Evolutionary conservation across 2,888 invertebrate species (phyloP).

Genomic region (Troides helena): DNA sequence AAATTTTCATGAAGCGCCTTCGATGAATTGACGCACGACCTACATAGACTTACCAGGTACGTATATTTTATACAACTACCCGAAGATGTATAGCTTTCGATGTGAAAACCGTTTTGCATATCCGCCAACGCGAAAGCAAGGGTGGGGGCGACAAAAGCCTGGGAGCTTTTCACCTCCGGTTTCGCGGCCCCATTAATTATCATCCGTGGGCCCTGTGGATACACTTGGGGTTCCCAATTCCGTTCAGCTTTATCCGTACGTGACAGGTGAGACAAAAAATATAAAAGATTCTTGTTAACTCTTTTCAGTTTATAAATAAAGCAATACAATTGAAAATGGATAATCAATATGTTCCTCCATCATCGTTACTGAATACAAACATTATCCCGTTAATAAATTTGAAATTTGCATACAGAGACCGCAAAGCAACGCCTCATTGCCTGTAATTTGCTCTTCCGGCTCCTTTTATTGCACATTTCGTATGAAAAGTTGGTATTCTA

Average conservation of each 20-base stretch:
- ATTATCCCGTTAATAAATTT: not conserved
- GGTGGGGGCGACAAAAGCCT: slow-evolving; percentile 1
- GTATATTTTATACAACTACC: not conserved
- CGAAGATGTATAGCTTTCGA: slow-evolving; percentile 1
- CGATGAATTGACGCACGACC: slow-evolving; percentile 35
- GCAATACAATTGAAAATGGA: not conserved
- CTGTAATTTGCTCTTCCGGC: not conserved
- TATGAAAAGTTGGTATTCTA: slow-evolving; percentile 6
- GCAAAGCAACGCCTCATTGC: not conserved
- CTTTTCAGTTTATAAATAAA: not conserved
- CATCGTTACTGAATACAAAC: not conserved
- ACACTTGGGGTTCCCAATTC: not conserved
- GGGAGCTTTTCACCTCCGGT: slow-evolving; percentile 1
- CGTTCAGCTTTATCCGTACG: not conserved
- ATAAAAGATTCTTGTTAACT: not conserved
- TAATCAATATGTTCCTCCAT: not conserved
- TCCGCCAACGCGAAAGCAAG: not conserved
- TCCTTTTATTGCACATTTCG: not conserved
- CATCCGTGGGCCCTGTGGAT: not conserved
- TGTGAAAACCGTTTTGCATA: slow-evolving; percentile 1
- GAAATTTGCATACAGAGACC: not conserved
- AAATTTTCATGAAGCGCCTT: slow-evolving; percentile 47
- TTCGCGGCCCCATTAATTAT: not conserved
- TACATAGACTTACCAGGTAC: slow-evolving; percentile 3
- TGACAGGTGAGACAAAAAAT: not conserved